Base-by-base conservation (phyloP, 1,140 invertebrate species). In the Pseudomyrmex sp. region DNA sequence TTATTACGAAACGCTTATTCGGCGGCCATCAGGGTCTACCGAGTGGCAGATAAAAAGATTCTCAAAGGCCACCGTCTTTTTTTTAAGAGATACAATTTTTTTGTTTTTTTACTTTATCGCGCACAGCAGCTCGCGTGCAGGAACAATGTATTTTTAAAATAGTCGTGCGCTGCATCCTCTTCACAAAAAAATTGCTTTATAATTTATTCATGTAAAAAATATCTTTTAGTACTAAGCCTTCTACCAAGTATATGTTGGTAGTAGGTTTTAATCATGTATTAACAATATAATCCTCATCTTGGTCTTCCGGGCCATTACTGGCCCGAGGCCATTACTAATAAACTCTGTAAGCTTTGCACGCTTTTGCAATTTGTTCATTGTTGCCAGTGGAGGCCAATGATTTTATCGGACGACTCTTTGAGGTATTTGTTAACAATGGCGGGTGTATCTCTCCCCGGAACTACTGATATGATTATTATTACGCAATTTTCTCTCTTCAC, bases 271-370 rank as follows among this genome's bases (percentile, higher is more conserved):
- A 65, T 73, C 35, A 84, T 73, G 75, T 85, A 96, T 97, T 97
- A 95, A 98, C 99, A 95, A 99, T 99, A 93, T 99, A 99, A 95
- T 99, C 99, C 85, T 97, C 95, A 91, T 99, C 98, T 63, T 96
- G 95, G 95, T 99, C 98, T 85, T 97, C 96, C 2, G 99, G 98
- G 0, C 99, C 99, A 72, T 97, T 96, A 94, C 98, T 99, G 92
- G n/a, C n/a, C n/a, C n/a, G n/a, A n/a, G 98, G 0, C 99, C 99
- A 72, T 97, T 96, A 94, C 98, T 97, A 99, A 94, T 99, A 99
- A 0, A 99, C 98, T 89, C 99, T 95, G 92, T 98, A 99, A 1
- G 97, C 97, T 95, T 98, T 98, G 89, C 98, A 98, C 2, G 97
- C 98, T 91, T 97, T 93, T 26, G 96, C 95, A 20, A 99, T 95